Evolutionary conservation across 1,140 invertebrate genomes (phyloP), one percentile per base, ranked within the genome.

Genomic region (Ptiloglossa arizonensis): DNA sequence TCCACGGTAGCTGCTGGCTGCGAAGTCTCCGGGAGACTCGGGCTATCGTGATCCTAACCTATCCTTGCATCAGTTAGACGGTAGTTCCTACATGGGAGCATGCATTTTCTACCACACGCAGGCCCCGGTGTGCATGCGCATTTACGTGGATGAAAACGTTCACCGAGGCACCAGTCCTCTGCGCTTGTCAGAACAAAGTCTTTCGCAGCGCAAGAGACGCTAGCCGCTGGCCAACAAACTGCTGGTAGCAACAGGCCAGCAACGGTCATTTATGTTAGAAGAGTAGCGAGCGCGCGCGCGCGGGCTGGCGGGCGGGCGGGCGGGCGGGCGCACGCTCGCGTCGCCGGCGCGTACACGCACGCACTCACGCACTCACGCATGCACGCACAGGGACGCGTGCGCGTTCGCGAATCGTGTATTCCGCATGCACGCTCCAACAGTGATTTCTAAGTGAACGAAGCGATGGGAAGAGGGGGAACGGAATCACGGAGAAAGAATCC

Each of bases 401-500:
- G 81, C 74, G 79, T 81, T 60, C 66, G 24, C 80, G 46, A 80
- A 83, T 83, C 81, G 82, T 52, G 69, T 72, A 68, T 80, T 73
- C 74, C 70, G 75, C 52, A 72, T 73, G 50, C 69, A 70, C 57
- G 60, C 68, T 75, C 52, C 57, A 69, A 74, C 83, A 59, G 70
- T 54, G 79, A 85, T 77, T 72, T 78, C 50, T 79, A 82, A 78
- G 81, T 78, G 81, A 72, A 68, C 63, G 54, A 52, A 13, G 41
- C n/a, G 38, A 29, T 19, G 15, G 17, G 67, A n/a, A 6, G 11
- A 6, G 2, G 32, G 46, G 35, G 38, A 48, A 54, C 77, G 35
- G 70, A 63, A 79, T 85, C 82, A 62, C 79, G 69, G 68, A 81
- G 73, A 85, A 81, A 81, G 83, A 84, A 85, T 85, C 68, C 64